Evolutionary conservation across 2,888 invertebrate species (phyloP).

Genomic region (Cataglyphis cursor): DNA sequence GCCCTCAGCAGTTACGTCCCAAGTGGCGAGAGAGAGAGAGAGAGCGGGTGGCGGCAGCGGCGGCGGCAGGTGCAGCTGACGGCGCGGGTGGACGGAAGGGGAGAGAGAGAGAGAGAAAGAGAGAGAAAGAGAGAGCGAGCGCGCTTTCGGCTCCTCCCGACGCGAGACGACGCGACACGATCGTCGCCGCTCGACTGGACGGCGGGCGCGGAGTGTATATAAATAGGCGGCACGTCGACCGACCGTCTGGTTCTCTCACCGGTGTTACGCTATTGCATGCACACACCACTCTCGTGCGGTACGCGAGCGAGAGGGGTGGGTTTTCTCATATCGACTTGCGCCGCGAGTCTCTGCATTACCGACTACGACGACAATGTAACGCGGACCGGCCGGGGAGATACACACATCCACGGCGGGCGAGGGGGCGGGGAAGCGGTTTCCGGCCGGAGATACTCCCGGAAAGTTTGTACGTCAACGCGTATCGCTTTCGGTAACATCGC

Average conservation of each 20-base stretch:
- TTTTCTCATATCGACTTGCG: slow-evolving; percentile 67
- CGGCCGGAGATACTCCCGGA: not conserved
- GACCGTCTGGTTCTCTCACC: slow-evolving; percentile 68
- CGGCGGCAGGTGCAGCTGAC: slow-evolving; percentile 52
- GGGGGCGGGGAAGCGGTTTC: not conserved
- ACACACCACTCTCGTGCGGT: slow-evolving; percentile 65
- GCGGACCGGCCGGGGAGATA: slow-evolving; percentile 21
- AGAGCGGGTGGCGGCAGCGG: slow-evolving; percentile 42
- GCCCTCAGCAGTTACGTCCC: slow-evolving; percentile 63
- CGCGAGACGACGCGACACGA: slow-evolving; percentile 70
- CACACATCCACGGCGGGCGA: not conserved
- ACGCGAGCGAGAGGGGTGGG: slow-evolving; percentile 61
- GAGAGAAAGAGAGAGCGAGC: slow-evolving; percentile 23
- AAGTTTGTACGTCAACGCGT: slow-evolving; percentile 12
- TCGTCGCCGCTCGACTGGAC: slow-evolving; percentile 70
- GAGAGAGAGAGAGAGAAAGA: not conserved
- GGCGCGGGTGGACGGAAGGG: slow-evolving; percentile 32
- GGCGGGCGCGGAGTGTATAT: slow-evolving; percentile 67
- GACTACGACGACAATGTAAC: slow-evolving; percentile 54
- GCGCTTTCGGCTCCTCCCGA: slow-evolving; percentile 67
- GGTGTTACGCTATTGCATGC: slow-evolving; percentile 69
- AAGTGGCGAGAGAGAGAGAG: slow-evolving; percentile 53
- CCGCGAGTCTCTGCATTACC: slow-evolving; percentile 61
- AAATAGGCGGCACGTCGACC: slow-evolving; percentile 72
- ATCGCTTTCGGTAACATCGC: not conserved